A percentile compares a stretch with the other conserved stretches of the same genome.
Conservation (phyloP, 2,888 invertebrate species). For the Synergus laeviventris region DNA sequence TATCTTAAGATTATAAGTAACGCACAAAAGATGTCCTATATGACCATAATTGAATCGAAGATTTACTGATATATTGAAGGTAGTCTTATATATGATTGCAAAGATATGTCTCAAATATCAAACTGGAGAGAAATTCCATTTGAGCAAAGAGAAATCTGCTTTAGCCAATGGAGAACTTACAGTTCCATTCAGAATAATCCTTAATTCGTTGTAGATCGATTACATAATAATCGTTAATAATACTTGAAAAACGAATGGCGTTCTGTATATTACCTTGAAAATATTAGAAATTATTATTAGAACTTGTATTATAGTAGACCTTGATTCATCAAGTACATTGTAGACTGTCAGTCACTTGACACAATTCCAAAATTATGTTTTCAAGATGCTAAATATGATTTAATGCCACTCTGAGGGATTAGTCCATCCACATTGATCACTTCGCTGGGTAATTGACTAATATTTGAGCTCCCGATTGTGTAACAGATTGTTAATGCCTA, state of each 20-base stretch:
- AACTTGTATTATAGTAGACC: background rate
- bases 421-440: background rate
- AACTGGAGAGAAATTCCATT: slow-evolving; percentile 14
- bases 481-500: background rate
- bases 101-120: slow-evolving; percentile 11
- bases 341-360: background rate
- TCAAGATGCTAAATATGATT: background rate
- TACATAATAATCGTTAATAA: too few species aligned
- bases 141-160: slow-evolving; percentile 4
- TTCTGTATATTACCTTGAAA: background rate
- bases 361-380: background rate
- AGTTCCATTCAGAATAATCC: background rate
- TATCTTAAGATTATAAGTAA: background rate
- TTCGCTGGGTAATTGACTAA: background rate
- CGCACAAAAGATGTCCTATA: background rate
- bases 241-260: background rate
- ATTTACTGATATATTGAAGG: slow-evolving; percentile 4
- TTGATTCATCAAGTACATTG: background rate
- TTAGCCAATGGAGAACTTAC: slow-evolving; percentile 3
- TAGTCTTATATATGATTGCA: background rate
- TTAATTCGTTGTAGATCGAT: too few species aligned
- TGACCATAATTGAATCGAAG: background rate
- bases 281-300: background rate
- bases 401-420: background rate
- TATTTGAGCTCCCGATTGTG: background rate